Base-by-base conservation (phyloP, 2,797 vertebrate species). In the Oophaga sylvatica region DNA sequence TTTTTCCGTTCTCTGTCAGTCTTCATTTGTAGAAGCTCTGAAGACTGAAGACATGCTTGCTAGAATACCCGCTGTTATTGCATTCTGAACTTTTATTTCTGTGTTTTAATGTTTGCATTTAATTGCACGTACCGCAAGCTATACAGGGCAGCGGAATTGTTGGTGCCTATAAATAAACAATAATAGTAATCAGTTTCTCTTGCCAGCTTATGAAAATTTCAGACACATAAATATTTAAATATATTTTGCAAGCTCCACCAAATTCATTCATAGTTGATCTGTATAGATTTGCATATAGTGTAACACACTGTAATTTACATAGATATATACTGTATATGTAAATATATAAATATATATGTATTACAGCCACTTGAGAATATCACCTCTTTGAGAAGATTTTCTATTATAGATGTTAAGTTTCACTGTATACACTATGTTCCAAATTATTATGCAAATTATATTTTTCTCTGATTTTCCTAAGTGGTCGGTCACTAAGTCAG, bases 121-220 rank as follows among this genome's bases (percentile, higher is more conserved):
- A 84, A 84, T 84, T 75, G 82, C 82, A 59, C 19, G 48, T 60
- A 62, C 56, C 9, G 6, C 57, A 63, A 84, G 82, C 56, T 75
- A 70, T 75, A 84, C 56, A 62, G 57, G 22, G 57, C 68, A 48
- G 82, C 68, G 45, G 56, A 62, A 62, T 45, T 75, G 82, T 59
- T 65, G 57, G 20, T 19, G 17, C 57, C 75, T 84, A 84, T 84
- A 62, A 75, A 75, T 84, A 75, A 84, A 17, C 75, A 13, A 73
- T 84, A 62, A 45, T 63, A 84, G 70, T 26, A 84, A 84, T 84
- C 82, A 84, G 82, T 73, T 84, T 75, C 81, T 84, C 75, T 84
- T 84, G 68, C 82, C 70, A 75, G 82, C 68, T 75, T 84, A 75
- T 84, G 29, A 84, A 75, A 84, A 75, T 75, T 84, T 75, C 75